A percentile compares a stretch with the other conserved stretches of the same genome.
phyloP scores from a whole-genome alignment of 2,797 vertebrate genomes.

The Parauchenoglanis ngamensis region DNA sequence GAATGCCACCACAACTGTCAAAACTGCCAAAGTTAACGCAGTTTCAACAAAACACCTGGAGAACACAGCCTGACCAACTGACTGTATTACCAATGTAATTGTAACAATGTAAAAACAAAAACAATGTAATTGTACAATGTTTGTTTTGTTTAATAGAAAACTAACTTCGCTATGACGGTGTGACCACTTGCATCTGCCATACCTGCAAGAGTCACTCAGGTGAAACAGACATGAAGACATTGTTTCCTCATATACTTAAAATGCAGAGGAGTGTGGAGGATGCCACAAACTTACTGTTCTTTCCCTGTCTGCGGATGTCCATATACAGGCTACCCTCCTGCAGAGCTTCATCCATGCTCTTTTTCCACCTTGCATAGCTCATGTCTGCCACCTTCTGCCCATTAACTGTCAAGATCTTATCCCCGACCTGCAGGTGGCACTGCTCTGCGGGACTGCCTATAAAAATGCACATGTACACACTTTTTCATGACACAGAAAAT shows the following conservation, averaged over 20 bases:
- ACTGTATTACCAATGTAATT: background rate
- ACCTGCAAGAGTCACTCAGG: background rate
- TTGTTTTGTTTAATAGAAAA: background rate
- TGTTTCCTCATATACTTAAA: constrained; percentile 11
- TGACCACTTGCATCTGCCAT: background rate
- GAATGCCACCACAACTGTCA: background rate
- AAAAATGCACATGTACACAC: constrained; percentile 10
- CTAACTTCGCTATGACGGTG: background rate
- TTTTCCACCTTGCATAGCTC: constrained; percentile 85
- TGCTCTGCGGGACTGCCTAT: constrained; percentile 75
- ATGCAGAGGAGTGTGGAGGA: background rate
- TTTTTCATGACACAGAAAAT: background rate
- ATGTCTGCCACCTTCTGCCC: constrained; percentile 80
- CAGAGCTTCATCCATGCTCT: constrained; percentile 80
- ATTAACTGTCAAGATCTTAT: constrained; percentile 87
- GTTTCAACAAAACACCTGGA: background rate
- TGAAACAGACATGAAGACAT: background rate
- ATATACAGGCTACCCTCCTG: constrained; percentile 86
- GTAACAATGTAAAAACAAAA: too few species aligned
- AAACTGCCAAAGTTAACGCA: background rate
- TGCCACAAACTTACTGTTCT: constrained; percentile 46
- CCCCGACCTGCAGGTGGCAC: constrained; percentile 83
- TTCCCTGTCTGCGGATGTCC: constrained; percentile 88
- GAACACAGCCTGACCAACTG: background rate
- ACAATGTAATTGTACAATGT: background rate